Evolutionary conservation across 2,888 invertebrate species (phyloP).

Genomic region (Micropterix aruncella): DNA sequence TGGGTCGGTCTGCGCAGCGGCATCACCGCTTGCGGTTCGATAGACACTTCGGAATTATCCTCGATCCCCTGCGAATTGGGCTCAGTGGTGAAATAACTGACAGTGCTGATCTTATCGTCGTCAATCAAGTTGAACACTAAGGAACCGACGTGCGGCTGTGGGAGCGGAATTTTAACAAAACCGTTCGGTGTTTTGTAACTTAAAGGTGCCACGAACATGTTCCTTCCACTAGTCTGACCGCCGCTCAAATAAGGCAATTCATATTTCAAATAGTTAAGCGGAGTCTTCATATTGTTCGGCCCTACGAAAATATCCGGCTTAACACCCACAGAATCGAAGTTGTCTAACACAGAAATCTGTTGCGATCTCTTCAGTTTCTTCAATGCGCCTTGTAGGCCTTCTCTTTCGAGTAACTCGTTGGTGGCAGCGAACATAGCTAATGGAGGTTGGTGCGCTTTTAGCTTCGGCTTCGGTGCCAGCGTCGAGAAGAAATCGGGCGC

Average conservation of each 20-base stretch:
- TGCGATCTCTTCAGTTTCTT: slow-evolving; percentile 53
- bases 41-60: slow-evolving; percentile 15
- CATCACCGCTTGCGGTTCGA: slow-evolving; percentile 3
- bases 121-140: slow-evolving; percentile 51
- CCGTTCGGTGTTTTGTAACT: slow-evolving; percentile 75
- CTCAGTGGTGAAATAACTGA: slow-evolving; percentile 20
- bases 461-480: slow-evolving; percentile 29
- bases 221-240: slow-evolving; percentile 54
- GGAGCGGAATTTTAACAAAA: slow-evolving; percentile 74
- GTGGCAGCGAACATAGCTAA: slow-evolving; percentile 60
- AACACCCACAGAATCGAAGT: slow-evolving; percentile 47
- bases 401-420: slow-evolving; percentile 28
- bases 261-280: slow-evolving; percentile 62
- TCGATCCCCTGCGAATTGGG: slow-evolving; percentile 16
- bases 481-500: slow-evolving; percentile 22
- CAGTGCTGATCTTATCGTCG: background rate
- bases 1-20: background rate
- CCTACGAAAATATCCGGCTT: slow-evolving; percentile 67
- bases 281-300: slow-evolving; percentile 56
- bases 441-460: slow-evolving; percentile 73
- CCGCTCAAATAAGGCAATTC: slow-evolving; percentile 71
- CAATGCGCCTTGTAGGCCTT: slow-evolving; percentile 57
- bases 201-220: slow-evolving; percentile 75
- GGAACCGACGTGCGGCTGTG: slow-evolving; percentile 76
- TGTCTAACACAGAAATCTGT: slow-evolving; percentile 64